Base-by-base conservation (phyloP, 1,140 invertebrate genomes). In the Trachelipus rathkii region DNA sequence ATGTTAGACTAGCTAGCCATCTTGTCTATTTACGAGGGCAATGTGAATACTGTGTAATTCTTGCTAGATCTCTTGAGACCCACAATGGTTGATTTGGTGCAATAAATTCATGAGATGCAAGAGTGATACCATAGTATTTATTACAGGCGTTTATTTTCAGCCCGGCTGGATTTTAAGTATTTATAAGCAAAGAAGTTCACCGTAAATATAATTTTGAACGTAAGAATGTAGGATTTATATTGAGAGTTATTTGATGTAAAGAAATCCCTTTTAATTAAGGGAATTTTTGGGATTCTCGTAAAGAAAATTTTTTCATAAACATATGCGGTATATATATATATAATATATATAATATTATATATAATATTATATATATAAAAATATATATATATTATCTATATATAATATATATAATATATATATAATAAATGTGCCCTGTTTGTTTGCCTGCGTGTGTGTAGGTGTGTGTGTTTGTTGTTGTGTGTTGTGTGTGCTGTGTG, bases 61-160 rank as follows among this genome's bases (percentile, higher is more conserved):
- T 60, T 60, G 50, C 50, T 60, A 60, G 50, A 60, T 60, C 50
- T 19, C 50, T 60, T 60, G 50, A 60, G 50, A 60, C 50, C 50
- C 50, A 60, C 50, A 60, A 60, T 60, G 50, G 50, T 60, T 60
- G 50, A 60, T 60, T 60, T 60, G 50, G 50, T 60, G 50, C 50
- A 60, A 60, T 60, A 60, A 60, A 60, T 60, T 60, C 50, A 60
- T 60, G 50, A 60, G 50, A 60, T 60, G 50, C 50, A 60, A 60
- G 50, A 60, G 50, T 60, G 50, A 60, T 60, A 60, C 50, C 50
- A 60, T 60, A 60, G 50, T 60, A 60, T 60, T 60, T 60, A 60
- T 60, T 60, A 60, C 50, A 19, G 50, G 50, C 50, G 50, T 60
- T 60, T 60, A 60, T 60, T 60, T 60, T 60, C 50, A 60, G 50